A percentile compares a stretch with the other conserved stretches of the same genome.
Conservation (phyloP, 37 sponge, comb jelly and placozoan genomes). For the Aphrocallistes beatrix region DNA sequence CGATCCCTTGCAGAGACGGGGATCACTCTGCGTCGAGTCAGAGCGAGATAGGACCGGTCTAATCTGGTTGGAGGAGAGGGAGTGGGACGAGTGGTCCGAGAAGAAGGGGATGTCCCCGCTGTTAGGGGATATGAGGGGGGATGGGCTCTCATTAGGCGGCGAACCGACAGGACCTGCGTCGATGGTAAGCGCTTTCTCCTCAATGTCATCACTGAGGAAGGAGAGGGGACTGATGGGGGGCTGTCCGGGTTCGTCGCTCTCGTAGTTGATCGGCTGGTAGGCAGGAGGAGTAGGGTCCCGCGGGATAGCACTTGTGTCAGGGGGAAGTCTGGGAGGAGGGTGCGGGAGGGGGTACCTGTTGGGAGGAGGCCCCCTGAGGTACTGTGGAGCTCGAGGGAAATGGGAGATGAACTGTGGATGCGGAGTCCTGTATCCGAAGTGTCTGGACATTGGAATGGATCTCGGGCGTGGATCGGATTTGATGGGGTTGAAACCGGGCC, state of each 20-base stretch:
- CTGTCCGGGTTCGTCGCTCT: constrained; percentile 4
- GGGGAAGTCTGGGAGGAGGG: neutral
- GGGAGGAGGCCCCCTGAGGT: neutral
- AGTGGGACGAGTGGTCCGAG: neutral
- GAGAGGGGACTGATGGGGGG: neutral
- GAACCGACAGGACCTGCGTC: neutral
- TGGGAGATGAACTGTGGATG: neutral
- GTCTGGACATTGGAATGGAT: neutral
- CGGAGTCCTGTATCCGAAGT: neutral
- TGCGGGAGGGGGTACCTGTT: neutral
- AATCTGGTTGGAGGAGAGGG: too few relatives aligned
- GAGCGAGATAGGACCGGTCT: neutral
- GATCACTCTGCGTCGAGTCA: neutral
- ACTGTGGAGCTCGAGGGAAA: neutral
- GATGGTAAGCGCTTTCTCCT: neutral
- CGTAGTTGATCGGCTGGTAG: constrained; percentile 8
- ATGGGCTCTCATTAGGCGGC: neutral
- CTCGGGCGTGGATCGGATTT: neutral
- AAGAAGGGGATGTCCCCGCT: neutral
- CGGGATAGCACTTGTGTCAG: neutral
- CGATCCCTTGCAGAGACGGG: neutral
- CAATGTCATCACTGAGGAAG: neutral
- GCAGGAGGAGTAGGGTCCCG: neutral
- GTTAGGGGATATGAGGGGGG: neutral
- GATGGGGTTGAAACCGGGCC: neutral